Percentiles rank a stretch among this genome's conserved stretches.
Conservation (phyloP, 2,888 invertebrate genomes). For the Agrochola macilenta region DNA sequence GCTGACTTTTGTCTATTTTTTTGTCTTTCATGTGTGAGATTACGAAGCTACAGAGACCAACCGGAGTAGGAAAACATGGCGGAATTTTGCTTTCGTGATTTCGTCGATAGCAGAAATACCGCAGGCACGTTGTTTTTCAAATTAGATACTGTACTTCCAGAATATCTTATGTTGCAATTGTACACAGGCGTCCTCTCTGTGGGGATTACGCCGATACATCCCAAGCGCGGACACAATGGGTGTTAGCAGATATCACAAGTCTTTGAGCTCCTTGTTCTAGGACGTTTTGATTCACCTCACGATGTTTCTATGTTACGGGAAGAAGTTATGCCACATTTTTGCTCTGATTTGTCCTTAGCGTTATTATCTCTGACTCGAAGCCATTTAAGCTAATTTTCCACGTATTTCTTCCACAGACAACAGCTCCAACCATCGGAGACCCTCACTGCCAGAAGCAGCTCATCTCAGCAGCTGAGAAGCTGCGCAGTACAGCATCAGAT, state of each 20-base stretch:
- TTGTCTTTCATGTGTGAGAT: background rate
- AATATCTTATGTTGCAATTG: background rate
- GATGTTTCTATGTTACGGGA: too few species aligned
- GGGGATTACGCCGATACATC: background rate
- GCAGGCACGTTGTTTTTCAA: background rate
- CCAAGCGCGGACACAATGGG: background rate
- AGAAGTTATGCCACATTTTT: background rate
- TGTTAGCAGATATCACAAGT: too few species aligned
- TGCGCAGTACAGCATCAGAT: constrained; percentile 60
- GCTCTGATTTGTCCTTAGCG: background rate
- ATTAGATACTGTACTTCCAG: background rate
- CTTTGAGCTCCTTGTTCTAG: too few species aligned
- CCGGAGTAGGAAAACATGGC: background rate
- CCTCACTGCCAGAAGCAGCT: constrained; percentile 68
- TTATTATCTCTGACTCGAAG: background rate
- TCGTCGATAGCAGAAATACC: background rate
- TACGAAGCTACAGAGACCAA: background rate
- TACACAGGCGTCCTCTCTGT: background rate
- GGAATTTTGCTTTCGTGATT: background rate
- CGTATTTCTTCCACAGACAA: constrained; percentile 63
- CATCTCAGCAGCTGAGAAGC: constrained; percentile 62
- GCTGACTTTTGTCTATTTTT: background rate
- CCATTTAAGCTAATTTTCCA: background rate
- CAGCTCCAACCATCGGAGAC: constrained; percentile 68
- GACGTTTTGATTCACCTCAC: too few species aligned